These are phyloP conservation scores for Malachius bipustulatus DNA, from an alignment of 2,888 invertebrate species.

Conservation along the genomic window DNA sequence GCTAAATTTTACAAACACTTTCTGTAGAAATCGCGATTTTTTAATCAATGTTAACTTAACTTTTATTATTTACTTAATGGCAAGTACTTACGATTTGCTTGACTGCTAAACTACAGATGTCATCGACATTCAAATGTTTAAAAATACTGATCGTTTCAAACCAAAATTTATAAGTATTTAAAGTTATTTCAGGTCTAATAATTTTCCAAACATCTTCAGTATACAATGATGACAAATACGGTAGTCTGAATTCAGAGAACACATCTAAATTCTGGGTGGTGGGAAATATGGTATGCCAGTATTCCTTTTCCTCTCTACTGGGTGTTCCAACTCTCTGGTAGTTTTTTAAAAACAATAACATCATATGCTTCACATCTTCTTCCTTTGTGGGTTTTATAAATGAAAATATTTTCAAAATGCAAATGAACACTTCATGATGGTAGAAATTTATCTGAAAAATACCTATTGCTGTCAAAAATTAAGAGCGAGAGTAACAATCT, in stretches of 20 bases:
- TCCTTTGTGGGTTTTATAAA: slow-evolving; percentile 8
- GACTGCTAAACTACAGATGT: slow-evolving; percentile 40
- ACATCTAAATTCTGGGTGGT: slow-evolving; percentile 34
- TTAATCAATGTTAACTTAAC: no score
- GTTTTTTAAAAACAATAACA: slow-evolving; percentile 29
- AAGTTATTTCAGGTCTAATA: slow-evolving; percentile 38
- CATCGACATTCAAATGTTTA: slow-evolving; percentile 33
- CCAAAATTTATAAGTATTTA: slow-evolving; percentile 40
- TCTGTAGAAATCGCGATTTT: no score
- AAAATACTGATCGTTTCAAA: slow-evolving; percentile 34
- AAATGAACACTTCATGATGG: slow-evolving; percentile 41
- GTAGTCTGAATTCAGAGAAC: slow-evolving; percentile 41
- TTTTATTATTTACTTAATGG: no score
- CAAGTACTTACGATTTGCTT: slow-evolving; percentile 35
- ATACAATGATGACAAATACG: slow-evolving; percentile 32
- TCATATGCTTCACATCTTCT: slow-evolving; percentile 14
- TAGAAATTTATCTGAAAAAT: slow-evolving; percentile 39
- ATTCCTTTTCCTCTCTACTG: slow-evolving; percentile 36
- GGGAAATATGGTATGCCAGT: slow-evolving; percentile 36
- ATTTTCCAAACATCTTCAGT: slow-evolving; percentile 36
- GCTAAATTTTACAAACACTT: no score
- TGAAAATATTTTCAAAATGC: slow-evolving; percentile 33
- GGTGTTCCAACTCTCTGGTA: slow-evolving; percentile 35
- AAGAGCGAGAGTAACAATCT: no score
- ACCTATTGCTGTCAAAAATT: no score